Base-by-base conservation (phyloP, 2,888 invertebrate species). In the Tipula unca region DNA sequence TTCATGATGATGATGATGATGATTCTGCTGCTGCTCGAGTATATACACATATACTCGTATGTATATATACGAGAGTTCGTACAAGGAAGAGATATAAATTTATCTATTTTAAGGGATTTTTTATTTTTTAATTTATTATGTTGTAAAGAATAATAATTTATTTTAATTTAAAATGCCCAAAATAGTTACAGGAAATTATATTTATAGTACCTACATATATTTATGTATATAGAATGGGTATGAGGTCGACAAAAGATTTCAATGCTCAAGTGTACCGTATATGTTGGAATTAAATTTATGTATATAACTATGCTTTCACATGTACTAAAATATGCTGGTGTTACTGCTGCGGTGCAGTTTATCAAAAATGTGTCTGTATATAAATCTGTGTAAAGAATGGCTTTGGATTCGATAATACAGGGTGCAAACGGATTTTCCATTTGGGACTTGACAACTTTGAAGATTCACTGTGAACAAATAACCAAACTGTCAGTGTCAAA, bases 71-170 rank as follows among this genome's bases (percentile, higher is more conserved):
- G n/a, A n/a, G 32, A 2, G 32, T 32, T 32, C 6, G 4, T 32
- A 32, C 3, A 48, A 48, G 17, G 48, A 48, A 48, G 17, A 48
- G 17, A 48, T 2, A n/a, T 13, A 69, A 25, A 69, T 69, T 25
- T 69, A 69, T 69, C 69, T 69, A 69, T 69, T 69, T 69, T 25
- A 69, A 69, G 69, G 69, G 69, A 69, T 69, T 69, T 69, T 69
- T 69, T 69, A 25, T 48, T 69, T n/a, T n/a, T 69, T 25, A 69
- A 69, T 69, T 69, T 69, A 69, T 69, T 69, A 25, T 69, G 10
- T 69, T 69, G 69, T 69, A 69, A 69, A 69, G 20, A 8, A 69
- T 25, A 69, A 69, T 69, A 69, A 69, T 69, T 69, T 69, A 69
- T 69, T 69, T 69, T 25, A 69, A 69, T 69, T 69, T 69, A 69